Evolutionary conservation across 1,140 invertebrate species (phyloP).

Genomic region (Littorina saxatilis): DNA sequence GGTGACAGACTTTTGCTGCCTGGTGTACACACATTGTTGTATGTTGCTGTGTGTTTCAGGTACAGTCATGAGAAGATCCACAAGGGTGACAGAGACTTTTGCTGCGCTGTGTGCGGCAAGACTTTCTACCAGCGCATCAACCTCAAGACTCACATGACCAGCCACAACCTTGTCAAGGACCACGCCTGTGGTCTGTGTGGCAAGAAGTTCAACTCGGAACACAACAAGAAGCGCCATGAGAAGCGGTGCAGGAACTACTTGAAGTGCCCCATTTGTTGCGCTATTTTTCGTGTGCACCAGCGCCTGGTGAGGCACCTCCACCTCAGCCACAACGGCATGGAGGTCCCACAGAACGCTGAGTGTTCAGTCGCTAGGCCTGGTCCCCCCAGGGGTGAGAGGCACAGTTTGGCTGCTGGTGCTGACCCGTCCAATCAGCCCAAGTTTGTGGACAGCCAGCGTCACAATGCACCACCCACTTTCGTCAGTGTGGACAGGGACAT

Average conservation of each 20-base stretch:
- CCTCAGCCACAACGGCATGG: neutral
- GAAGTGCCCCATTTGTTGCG: neutral
- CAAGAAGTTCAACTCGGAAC: constrained; percentile 40
- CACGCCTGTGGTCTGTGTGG: constrained; percentile 36
- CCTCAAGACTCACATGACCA: constrained; percentile 52
- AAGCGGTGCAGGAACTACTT: constrained; percentile 21
- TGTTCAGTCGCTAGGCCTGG: neutral
- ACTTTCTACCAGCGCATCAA: constrained; percentile 44
- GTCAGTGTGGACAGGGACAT: neutral
- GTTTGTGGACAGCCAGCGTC: neutral
- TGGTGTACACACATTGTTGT: too few species aligned
- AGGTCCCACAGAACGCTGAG: neutral
- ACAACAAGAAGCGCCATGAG: constrained; percentile 7
- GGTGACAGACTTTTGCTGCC: too few species aligned
- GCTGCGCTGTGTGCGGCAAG: constrained; percentile 24
- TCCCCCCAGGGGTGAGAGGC: neutral
- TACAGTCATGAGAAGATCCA: constrained; percentile 34
- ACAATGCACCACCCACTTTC: too few species aligned
- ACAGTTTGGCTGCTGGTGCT: neutral
- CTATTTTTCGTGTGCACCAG: constrained; percentile 1
- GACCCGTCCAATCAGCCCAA: neutral
- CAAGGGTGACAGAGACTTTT: constrained; percentile 25
- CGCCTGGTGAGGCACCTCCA: constrained; percentile 9
- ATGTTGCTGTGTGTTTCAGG: neutral
- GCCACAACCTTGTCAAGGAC: constrained; percentile 42